These are phyloP conservation scores for Hyperoodon ampullatus DNA, from an alignment of 2,113 vertebrate species.

Conservation along the genomic window DNA sequence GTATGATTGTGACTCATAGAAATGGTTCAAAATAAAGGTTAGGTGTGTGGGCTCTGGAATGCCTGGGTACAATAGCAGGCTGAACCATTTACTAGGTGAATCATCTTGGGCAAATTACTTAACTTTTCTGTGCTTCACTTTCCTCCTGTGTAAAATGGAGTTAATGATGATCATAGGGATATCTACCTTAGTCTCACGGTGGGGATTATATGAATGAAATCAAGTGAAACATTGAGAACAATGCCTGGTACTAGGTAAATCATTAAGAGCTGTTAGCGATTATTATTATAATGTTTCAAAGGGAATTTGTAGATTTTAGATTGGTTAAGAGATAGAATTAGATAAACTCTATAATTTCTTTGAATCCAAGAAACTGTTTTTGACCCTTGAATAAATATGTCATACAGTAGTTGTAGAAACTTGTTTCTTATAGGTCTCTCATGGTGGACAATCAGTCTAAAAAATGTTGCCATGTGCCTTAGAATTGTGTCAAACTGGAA, in stretches of 20 bases:
- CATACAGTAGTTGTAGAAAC: neutral
- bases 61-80: fast-evolving
- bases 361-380: neutral
- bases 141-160: neutral
- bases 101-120: neutral
- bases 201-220: neutral
- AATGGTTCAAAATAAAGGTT: neutral
- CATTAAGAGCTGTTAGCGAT: neutral
- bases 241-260: neutral
- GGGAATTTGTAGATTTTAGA: neutral
- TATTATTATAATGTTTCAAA: neutral
- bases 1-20: neutral
- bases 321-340: neutral
- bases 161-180: neutral
- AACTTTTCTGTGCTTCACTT: neutral
- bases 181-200: neutral
- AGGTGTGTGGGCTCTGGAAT: neutral
- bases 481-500: neutral
- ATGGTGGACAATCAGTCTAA: neutral
- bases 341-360: neutral
- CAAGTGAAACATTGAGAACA: neutral
- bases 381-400: neutral
- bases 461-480: neutral
- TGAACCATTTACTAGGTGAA: neutral
- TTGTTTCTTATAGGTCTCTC: neutral